Base-by-base conservation (phyloP, 2,888 invertebrate genomes). In the Sipunculus nudus region DNA sequence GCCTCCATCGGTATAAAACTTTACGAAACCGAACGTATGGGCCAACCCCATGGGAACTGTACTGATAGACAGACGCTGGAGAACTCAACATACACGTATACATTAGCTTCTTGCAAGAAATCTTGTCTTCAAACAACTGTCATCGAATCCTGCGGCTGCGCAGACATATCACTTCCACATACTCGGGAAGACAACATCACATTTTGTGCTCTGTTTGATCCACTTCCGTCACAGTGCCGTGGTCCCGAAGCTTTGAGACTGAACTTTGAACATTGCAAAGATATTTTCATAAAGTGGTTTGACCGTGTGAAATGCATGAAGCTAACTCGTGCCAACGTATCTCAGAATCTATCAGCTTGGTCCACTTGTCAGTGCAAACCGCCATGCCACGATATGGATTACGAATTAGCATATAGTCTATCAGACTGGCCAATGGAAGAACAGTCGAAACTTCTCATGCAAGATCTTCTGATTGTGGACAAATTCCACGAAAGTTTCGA, bases 21-120 rank as follows among this genome's bases (percentile, higher is more conserved):
- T 26, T 28, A 13, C 13, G 21, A 58, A 25, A 58, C 50, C 23
- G 35, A 26, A 4, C 43, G 58, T 28, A 16, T 58, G 25, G 21
- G 32, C 21, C 43, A 41, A 2, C 58, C 58, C 32, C 40, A 58
- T 43, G 78, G 79, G 28, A 79, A 79, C 70, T 79, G 79, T 62
- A 75, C 78, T n/a, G 65, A 52, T 21, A 61, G 69, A 1, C 54
- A 63, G 25, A 61, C 76, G 23, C 45, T 56, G 4, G 68, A 65
- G n/a, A 59, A 59, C n/a, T 65, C 67, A 13, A 59, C 39, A 5
- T 78, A 77, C 61, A 63, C 68, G 26, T 76, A 77, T 57, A 78
- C 76, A 8, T 73, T 76, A 50, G 78, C 77, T 50, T 74, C 76
- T 6, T 79, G 79, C 64, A 66, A 78, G 53, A 75, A 76, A 61